Conservation (phyloP, 2,888 invertebrate genomes). For the Dryococelus australis region DNA sequence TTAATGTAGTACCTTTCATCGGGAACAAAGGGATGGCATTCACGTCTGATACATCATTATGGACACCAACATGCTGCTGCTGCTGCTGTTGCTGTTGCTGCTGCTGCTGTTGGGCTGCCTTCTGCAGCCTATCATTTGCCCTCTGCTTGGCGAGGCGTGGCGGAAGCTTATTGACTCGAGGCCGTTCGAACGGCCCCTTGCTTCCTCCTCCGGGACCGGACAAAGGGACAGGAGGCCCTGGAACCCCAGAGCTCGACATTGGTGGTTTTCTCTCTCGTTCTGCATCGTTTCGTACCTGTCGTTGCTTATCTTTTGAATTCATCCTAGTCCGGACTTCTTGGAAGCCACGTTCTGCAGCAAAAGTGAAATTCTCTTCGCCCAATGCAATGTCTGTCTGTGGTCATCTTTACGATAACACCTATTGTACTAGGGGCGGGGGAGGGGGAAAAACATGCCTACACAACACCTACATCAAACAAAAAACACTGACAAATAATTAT, state of each 20-base stretch:
- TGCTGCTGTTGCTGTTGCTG: constrained; percentile 55
- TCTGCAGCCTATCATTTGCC: constrained; percentile 64
- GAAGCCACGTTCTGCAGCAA: constrained; percentile 70
- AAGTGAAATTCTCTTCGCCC: constrained; percentile 54
- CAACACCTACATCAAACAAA: too few species aligned
- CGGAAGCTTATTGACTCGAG: constrained; percentile 71
- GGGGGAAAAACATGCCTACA: too few species aligned
- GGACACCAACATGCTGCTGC: constrained; percentile 44
- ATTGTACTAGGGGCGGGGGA: too few species aligned
- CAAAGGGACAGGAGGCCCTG: neutral
- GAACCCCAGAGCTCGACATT: constrained; percentile 13
- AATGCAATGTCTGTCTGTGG: constrained; percentile 59
- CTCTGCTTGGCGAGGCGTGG: constrained; percentile 82
- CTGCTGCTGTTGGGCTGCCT: constrained; percentile 55
- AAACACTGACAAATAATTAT: too few species aligned
- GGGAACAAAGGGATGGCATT: constrained; percentile 49
- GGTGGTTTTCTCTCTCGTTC: constrained; percentile 47
- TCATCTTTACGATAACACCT: too few species aligned
- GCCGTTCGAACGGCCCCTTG: constrained; percentile 49
- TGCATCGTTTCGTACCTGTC: constrained; percentile 48
- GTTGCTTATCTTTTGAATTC: constrained; percentile 64
- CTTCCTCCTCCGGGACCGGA: constrained; percentile 32
- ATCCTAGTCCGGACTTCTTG: constrained; percentile 87
- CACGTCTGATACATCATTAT: constrained; percentile 50
- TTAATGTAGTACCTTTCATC: constrained; percentile 46